These are phyloP conservation scores for Onthophagus sagittarius DNA, from an alignment of 2,888 invertebrate species.

Conservation along the genomic window DNA sequence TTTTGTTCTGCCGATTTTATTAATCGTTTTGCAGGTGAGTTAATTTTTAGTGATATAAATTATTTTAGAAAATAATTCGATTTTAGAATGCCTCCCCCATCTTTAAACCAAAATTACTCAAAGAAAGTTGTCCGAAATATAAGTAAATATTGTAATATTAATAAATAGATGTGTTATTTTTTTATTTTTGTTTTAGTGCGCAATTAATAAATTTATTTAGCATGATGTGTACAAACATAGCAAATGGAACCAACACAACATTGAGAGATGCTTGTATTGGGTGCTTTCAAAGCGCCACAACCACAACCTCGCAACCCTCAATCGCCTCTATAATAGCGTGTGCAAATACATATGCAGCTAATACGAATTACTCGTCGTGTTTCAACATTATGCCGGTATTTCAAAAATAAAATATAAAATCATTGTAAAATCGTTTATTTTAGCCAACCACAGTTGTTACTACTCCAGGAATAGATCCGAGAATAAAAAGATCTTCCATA, in stretches of 20 bases:
- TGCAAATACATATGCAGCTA: conserved; percentile 53
- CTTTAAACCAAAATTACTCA: conserved; percentile 1
- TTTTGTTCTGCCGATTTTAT: background rate
- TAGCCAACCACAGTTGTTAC: conserved; percentile 31
- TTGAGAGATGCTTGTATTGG: conserved; percentile 61
- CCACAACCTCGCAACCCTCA: conserved; percentile 53
- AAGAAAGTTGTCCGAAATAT: conserved; percentile 2
- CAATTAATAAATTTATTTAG: conserved; percentile 55
- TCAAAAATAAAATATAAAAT: background rate
- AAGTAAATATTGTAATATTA: background rate
- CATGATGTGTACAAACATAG: conserved; percentile 58
- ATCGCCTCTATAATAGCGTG: conserved; percentile 53
- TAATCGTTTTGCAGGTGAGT: background rate
- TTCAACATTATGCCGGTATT: conserved; percentile 45
- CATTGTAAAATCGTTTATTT: background rate
- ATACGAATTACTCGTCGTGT: conserved; percentile 53
- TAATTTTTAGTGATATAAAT: background rate
- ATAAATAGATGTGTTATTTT: background rate
- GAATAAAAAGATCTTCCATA: conserved; percentile 16
- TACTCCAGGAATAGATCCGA: conserved; percentile 24
- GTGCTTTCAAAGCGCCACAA: conserved; percentile 50
- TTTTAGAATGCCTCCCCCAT: background rate
- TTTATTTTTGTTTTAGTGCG: conserved; percentile 38
- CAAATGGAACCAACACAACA: conserved; percentile 58
- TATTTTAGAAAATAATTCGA: background rate